A percentile compares a stretch with the other conserved stretches of the same genome.
These are phyloP conservation scores for Ethmia dodecea DNA, from an alignment of 2,888 invertebrate species.

Conservation along the genomic window DNA sequence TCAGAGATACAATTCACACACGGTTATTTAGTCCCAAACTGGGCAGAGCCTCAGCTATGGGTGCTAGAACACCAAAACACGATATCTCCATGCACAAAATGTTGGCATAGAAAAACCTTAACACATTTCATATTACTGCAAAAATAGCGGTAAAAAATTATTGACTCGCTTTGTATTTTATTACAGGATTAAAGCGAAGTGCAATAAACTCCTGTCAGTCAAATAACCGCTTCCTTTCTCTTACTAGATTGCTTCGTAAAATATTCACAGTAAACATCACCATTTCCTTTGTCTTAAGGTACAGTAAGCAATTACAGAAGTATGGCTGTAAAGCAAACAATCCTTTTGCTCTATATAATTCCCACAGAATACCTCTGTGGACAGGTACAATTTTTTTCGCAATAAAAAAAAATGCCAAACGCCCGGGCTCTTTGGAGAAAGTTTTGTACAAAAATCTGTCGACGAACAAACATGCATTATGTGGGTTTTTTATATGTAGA, in stretches of 20 bases:
- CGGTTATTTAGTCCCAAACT: too few relatives aligned
- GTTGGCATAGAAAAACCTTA: too few relatives aligned
- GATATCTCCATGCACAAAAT: too few relatives aligned
- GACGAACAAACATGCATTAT: slow-evolving; percentile 46
- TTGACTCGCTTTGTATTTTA: too few relatives aligned
- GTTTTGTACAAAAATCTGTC: slow-evolving; percentile 54
- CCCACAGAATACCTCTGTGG: slow-evolving; percentile 35
- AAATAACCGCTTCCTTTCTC: slow-evolving; percentile 10
- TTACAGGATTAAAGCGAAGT: too few relatives aligned
- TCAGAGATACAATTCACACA: too few relatives aligned
- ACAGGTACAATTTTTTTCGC: slow-evolving; percentile 35
- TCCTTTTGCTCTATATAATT: slow-evolving; percentile 37
- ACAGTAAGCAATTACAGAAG: slow-evolving; percentile 9
- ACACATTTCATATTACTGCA: too few relatives aligned
- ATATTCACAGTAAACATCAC: slow-evolving; percentile 16
- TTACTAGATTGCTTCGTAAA: too few relatives aligned
- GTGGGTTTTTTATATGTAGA: slow-evolving; percentile 37
- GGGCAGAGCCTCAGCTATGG: too few relatives aligned
- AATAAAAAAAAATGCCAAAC: slow-evolving; percentile 22
- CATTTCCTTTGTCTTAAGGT: slow-evolving; percentile 15
- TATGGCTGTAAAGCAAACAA: slow-evolving; percentile 11
- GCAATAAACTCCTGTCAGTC: neutral
- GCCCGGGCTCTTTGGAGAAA: slow-evolving; percentile 47
- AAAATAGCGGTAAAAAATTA: too few relatives aligned
- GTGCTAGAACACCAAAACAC: too few relatives aligned